Evolutionary conservation across 2,797 vertebrate genomes (phyloP).

Genomic region (Neomorphus geoffroyi): DNA sequence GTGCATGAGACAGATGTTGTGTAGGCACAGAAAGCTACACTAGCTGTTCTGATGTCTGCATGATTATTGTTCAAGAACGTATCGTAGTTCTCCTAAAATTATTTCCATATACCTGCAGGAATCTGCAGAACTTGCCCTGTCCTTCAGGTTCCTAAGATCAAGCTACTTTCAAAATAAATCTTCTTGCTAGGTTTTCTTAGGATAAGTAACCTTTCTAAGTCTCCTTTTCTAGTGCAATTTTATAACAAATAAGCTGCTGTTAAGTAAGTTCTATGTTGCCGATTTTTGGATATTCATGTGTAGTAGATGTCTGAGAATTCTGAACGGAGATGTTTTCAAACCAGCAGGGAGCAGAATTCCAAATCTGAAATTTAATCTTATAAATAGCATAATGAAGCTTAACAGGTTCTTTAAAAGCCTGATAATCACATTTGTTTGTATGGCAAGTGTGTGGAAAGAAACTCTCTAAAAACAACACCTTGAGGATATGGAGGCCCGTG

Average conservation of each 20-base stretch:
- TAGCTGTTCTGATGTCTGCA: not conserved
- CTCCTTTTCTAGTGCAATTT: not conserved
- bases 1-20: not conserved
- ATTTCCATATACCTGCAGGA: not conserved
- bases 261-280: not conserved
- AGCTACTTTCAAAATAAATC: not conserved
- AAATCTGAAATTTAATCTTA: not conserved
- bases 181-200: constrained; percentile 1
- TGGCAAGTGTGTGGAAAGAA: not conserved
- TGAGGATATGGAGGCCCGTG: not conserved
- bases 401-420: not conserved
- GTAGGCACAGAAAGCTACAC: not conserved
- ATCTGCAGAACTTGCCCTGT: not conserved
- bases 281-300: rapidly evolving
- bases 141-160: not conserved
- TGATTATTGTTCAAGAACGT: not conserved
- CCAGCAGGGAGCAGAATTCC: not conserved
- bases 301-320: not conserved
- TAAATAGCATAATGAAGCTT: not conserved
- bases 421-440: not conserved
- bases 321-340: not conserved
- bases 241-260: not conserved
- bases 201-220: not conserved
- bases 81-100: not conserved
- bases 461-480: not conserved